Percentiles rank a stretch among this genome's conserved stretches.
Conservation (phyloP, 2,797 vertebrate genomes). For the Pipistrellus pygmaeus region DNA sequence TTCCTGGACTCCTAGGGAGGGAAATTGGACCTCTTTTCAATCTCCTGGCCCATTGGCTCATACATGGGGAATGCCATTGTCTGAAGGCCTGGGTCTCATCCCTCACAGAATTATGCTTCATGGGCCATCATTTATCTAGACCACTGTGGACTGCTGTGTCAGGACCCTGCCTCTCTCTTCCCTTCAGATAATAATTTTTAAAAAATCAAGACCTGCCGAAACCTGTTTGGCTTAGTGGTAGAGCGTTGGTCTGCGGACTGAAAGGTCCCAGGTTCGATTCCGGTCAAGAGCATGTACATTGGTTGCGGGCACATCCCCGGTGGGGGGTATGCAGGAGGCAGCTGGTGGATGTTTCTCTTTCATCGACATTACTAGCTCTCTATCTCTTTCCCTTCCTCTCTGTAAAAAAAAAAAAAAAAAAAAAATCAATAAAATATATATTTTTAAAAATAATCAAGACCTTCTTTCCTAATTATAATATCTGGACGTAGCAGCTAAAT, state of each 20-base stretch:
- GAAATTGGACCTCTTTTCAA: not conserved
- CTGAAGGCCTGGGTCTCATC: not conserved
- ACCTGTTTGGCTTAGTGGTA: too few species aligned
- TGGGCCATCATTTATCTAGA: accelerated
- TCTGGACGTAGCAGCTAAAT: not conserved
- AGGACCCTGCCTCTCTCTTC: not conserved
- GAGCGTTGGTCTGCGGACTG: too few species aligned
- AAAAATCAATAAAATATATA: too few species aligned
- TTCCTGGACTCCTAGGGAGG: not conserved
- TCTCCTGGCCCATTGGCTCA: not conserved
- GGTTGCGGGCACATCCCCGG: too few species aligned
- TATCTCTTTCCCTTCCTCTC: too few species aligned
- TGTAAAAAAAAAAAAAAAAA: too few species aligned
- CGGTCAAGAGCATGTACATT: too few species aligned
- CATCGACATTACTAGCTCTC: too few species aligned
- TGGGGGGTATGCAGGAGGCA: too few species aligned
- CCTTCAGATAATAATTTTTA: not conserved
- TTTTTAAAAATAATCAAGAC: too few species aligned
- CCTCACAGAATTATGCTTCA: not conserved
- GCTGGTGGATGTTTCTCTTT: too few species aligned
- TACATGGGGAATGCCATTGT: not conserved
- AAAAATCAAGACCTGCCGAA: not conserved
- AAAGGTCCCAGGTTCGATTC: too few species aligned
- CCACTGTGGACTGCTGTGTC: not conserved
- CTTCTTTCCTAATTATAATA: not conserved